A percentile compares a stretch with the other conserved stretches of the same genome.
phyloP scores from a whole-genome alignment of 2,888 invertebrate genomes.

The Epinotia ramella region DNA sequence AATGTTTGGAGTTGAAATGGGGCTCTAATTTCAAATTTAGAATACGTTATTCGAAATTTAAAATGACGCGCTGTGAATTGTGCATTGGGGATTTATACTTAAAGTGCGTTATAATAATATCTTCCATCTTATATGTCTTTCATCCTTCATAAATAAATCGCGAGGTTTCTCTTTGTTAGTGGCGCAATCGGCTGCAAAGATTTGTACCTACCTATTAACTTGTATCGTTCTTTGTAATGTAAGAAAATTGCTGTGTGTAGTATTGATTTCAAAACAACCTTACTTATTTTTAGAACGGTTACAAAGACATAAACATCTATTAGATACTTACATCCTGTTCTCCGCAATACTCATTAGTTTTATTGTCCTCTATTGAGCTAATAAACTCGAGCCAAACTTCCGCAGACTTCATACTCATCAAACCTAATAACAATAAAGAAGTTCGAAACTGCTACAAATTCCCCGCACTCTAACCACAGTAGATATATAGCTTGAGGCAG shows the following conservation, averaged over 20 bases:
- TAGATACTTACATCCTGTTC: neutral
- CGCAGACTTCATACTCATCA: constrained; percentile 41
- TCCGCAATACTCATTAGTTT: constrained; percentile 3
- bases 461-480: constrained; percentile 5
- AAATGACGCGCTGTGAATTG: constrained; percentile 48
- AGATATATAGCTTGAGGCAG: too few relatives aligned
- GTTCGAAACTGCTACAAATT: constrained; percentile 34
- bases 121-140: too few relatives aligned
- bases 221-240: too few relatives aligned
- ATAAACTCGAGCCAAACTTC: constrained; percentile 18
- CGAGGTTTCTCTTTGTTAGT: too few relatives aligned
- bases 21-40: constrained; percentile 60
- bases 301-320: neutral
- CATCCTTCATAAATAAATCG: too few relatives aligned
- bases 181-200: too few relatives aligned
- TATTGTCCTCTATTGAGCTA: constrained; percentile 3
- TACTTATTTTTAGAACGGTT: neutral
- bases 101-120: too few relatives aligned
- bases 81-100: too few relatives aligned
- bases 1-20: constrained; percentile 20
- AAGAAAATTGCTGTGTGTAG: neutral
- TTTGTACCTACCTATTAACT: too few relatives aligned
- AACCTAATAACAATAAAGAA: constrained; percentile 37
- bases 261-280: neutral
- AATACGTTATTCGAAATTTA: constrained; percentile 55